Base-by-base conservation (phyloP, 2,888 invertebrate species). In the Noctua janthe region DNA sequence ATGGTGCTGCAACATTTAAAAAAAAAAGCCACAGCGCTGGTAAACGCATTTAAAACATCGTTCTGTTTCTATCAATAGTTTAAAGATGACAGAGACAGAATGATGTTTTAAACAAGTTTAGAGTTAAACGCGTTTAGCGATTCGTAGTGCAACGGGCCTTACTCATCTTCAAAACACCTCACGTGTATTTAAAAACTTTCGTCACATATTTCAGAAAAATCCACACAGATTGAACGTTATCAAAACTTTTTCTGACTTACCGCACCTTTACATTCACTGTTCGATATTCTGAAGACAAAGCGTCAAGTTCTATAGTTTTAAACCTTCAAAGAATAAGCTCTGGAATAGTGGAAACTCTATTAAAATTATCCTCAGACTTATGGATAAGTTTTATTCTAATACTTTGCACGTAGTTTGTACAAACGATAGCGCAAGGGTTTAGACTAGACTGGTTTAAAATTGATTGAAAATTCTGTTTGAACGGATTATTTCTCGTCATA, bases 271-370 rank as follows among this genome's bases (percentile, higher is more conserved):
- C 64, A 81, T 86, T 90, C 77, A 78, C 80, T 78, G 67, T 66
- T 88, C 88, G 76, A 88, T 88, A 90, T 90, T 90, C 87, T 59
- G 79, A 82, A 86, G 90, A 90, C 84, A 84, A 88, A 90, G 90
- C 87, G 69, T 78, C 62, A 83, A 88, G 83, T 88, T 88, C 78
- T 77, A 88, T 85, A 88, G 86, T 88, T 89, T 81, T 80, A 89
- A 89, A 80, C 73, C 80, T 83, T 83, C 80, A 74, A 81, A 83
- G 90, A 90, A 88, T 83, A 88, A 78, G 80, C 74, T 90, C 79
- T 76, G 47, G 70, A 90, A 89, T 78, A 71, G 81, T 81, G 64
- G 51, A 85, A 82, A 81, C 80, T 84, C 56, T 78, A 84, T 88
- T 90, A 64, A 82, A 88, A 86, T 88, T 78, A 82, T 77, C 74